Conservation (phyloP, 2,888 invertebrate genomes). For the Zaprionus bogoriensis region DNA sequence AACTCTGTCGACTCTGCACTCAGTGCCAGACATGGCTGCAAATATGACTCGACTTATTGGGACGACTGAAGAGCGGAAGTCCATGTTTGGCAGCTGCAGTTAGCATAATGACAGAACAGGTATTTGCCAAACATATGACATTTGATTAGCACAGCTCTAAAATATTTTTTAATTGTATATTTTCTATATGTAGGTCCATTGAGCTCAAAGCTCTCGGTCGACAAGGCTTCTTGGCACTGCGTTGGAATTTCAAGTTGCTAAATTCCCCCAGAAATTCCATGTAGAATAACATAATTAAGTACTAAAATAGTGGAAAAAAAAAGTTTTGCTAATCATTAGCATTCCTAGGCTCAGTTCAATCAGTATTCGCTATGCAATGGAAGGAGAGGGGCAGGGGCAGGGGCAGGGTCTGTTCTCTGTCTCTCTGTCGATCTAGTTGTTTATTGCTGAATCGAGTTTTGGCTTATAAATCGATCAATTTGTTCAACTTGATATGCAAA, state of each 20-base stretch:
- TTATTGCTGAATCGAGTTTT: conserved; percentile 43
- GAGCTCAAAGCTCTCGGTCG: too few relatives aligned
- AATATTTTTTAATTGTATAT: background rate
- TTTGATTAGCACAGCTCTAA: background rate
- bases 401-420: background rate
- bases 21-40: background rate
- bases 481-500: conserved; percentile 49
- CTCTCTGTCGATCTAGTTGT: conserved; percentile 12
- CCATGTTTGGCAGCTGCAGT: background rate
- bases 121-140: background rate
- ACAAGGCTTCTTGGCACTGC: background rate
- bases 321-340: too few relatives aligned
- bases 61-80: background rate
- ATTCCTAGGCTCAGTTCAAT: too few relatives aligned
- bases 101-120: background rate
- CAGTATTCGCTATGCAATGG: too few relatives aligned
- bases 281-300: too few relatives aligned
- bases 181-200: background rate
- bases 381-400: background rate
- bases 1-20: background rate
- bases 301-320: too few relatives aligned
- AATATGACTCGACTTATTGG: background rate
- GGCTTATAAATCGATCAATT: conserved; percentile 48
- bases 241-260: background rate
- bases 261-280: too few relatives aligned